Evolutionary conservation across 2,113 vertebrate species (phyloP).

Genomic region (Lethenteron reissneri): DNA sequence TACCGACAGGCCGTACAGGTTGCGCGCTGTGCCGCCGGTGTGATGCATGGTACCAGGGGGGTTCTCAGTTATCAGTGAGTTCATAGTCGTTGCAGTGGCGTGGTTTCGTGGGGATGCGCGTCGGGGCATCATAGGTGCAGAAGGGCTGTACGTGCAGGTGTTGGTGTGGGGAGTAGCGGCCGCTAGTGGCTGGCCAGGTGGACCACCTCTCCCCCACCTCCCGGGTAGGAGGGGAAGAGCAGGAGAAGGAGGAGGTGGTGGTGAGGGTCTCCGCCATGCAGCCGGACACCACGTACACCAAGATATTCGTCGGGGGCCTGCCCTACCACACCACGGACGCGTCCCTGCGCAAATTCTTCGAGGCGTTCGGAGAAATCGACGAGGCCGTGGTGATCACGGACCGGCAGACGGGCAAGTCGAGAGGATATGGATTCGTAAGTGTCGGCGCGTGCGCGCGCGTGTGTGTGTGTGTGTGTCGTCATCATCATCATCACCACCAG

Average conservation of each 20-base stretch:
- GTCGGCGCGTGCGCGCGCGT: too few relatives aligned
- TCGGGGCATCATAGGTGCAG: too few relatives aligned
- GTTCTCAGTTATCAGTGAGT: slow-evolving; percentile 11
- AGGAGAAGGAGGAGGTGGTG: not conserved
- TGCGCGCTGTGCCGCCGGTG: too few relatives aligned
- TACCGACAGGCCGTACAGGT: too few relatives aligned
- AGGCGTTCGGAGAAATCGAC: slow-evolving; percentile 92
- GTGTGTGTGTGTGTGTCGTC: too few relatives aligned
- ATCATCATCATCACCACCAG: too few relatives aligned
- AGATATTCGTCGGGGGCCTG: slow-evolving; percentile 90
- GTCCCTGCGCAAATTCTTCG: slow-evolving; percentile 93
- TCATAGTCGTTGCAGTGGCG: slow-evolving; percentile 28
- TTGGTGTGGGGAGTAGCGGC: too few relatives aligned
- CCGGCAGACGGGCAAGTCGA: slow-evolving; percentile 82
- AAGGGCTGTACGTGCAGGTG: too few relatives aligned
- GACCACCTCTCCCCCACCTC: too few relatives aligned
- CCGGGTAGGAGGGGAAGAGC: too few relatives aligned
- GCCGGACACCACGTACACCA: slow-evolving; percentile 94
- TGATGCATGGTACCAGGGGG: too few relatives aligned
- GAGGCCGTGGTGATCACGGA: slow-evolving; percentile 93
- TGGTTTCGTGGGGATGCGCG: slow-evolving; percentile 3
- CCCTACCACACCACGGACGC: slow-evolving; percentile 94
- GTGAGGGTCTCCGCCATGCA: slow-evolving; percentile 87
- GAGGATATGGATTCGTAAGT: slow-evolving; percentile 97
- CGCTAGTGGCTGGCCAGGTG: too few relatives aligned